Conservation (phyloP, 2,113 vertebrate species). For the human region DNA sequence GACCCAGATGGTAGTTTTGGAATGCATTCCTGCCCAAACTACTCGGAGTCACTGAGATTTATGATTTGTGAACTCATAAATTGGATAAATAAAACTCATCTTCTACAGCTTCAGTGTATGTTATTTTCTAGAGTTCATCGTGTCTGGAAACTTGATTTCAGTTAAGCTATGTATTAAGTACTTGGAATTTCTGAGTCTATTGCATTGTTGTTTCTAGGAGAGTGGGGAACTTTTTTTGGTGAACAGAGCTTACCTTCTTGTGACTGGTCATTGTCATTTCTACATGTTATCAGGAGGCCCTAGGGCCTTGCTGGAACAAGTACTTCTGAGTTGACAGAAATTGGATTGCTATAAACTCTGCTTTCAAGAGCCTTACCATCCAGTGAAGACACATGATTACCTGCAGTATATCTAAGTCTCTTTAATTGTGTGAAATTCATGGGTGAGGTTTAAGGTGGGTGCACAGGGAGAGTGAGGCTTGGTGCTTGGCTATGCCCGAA, state of each 20-base stretch:
- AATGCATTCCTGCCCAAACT: background rate
- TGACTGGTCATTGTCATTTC: background rate
- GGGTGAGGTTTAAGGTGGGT: background rate
- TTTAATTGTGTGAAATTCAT: background rate
- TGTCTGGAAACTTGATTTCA: constrained; percentile 4
- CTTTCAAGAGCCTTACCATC: background rate
- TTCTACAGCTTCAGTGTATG: background rate
- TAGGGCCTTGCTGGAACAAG: background rate
- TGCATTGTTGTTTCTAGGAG: background rate
- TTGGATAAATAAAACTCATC: background rate
- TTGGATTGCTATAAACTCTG: background rate
- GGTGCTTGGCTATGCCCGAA: background rate
- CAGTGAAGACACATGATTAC: background rate
- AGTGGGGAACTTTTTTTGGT: background rate
- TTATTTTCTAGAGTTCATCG: background rate
- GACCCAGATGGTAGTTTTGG: background rate
- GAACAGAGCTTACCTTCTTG: background rate
- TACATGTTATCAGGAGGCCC: background rate
- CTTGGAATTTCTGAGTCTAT: constrained; percentile 17
- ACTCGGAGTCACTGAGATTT: background rate
- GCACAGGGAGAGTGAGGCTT: background rate
- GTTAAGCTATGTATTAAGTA: background rate
- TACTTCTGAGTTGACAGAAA: background rate
- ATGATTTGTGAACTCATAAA: background rate
- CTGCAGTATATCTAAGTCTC: background rate